Percentiles rank a stretch among this genome's conserved stretches.
Conservation (phyloP, 2,888 invertebrate species). For the Lasioglossum pauxillum region DNA sequence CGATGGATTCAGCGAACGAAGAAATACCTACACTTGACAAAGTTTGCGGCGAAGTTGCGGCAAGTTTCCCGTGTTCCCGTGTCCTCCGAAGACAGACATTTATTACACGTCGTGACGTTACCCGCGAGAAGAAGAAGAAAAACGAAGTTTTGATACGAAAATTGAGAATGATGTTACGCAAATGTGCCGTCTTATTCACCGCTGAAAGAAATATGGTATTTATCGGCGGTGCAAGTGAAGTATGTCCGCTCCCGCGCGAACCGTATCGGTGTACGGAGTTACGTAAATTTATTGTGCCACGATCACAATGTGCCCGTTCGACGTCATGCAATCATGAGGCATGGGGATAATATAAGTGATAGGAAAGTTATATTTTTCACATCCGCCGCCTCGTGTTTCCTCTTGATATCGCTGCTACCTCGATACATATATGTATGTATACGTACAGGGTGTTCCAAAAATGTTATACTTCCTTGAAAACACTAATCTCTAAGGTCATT, state of each 20-base stretch:
- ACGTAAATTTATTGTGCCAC: conserved; percentile 37
- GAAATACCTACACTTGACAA: neutral
- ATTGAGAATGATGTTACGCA: conserved; percentile 36
- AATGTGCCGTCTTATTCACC: conserved; percentile 22
- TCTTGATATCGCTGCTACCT: neutral
- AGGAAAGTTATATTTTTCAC: neutral
- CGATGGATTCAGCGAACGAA: conserved; percentile 26
- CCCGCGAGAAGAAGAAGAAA: neutral
- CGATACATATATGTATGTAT: neutral
- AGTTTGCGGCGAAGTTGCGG: neutral
- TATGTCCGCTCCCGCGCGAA: neutral
- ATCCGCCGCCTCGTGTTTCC: neutral
- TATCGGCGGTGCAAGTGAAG: conserved; percentile 20
- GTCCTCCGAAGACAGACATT: conserved; percentile 3
- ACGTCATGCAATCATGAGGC: neutral
- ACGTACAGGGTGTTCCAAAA: no score
- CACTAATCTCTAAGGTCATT: no score
- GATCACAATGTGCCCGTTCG: conserved; percentile 10
- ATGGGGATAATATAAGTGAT: neutral
- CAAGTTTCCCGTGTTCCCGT: neutral
- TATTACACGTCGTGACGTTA: neutral
- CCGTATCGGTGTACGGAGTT: neutral
- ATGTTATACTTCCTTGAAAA: no score
- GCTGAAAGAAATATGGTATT: conserved; percentile 24
- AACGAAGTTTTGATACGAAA: conserved; percentile 21